Evolutionary conservation across 1,140 invertebrate genomes (phyloP).

Genomic region (Drosophila malerkotliana): DNA sequence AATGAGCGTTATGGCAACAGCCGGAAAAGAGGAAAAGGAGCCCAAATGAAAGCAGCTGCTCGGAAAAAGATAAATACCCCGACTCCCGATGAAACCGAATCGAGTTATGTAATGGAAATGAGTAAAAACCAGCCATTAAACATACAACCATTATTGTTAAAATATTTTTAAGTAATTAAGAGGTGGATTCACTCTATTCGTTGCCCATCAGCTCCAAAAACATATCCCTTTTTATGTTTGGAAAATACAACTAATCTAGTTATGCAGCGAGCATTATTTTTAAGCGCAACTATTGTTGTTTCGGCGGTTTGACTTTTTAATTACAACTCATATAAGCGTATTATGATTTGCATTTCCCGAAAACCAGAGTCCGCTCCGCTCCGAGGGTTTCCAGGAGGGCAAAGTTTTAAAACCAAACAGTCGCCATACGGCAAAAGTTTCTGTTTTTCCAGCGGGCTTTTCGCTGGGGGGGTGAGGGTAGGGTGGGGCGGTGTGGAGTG

Average conservation of each 20-base stretch:
- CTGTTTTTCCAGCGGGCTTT: conserved; percentile 29
- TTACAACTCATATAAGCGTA: conserved; percentile 31
- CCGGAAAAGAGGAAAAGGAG: conserved; percentile 32
- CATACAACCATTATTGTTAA: not conserved
- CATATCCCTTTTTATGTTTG: not conserved
- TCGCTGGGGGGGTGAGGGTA: not conserved
- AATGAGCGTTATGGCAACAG: conserved; percentile 73
- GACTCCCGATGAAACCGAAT: conserved; percentile 30
- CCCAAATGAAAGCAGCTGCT: conserved; percentile 55
- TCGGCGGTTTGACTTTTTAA: conserved; percentile 44
- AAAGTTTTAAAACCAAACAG: conserved; percentile 36
- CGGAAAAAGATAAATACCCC: conserved; percentile 48
- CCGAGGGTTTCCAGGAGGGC: conserved; percentile 7
- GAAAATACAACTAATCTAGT: conserved; percentile 35
- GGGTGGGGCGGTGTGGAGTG: not conserved
- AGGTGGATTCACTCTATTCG: too few species aligned
- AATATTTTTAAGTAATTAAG: not conserved
- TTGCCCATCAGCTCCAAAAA: too few species aligned
- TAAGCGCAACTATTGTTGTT: conserved; percentile 25
- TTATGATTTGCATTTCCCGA: conserved; percentile 16
- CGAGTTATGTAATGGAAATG: conserved; percentile 16
- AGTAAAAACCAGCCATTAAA: not conserved
- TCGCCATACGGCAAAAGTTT: conserved; percentile 29
- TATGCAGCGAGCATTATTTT: conserved; percentile 19
- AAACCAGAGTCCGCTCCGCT: not conserved